Evolutionary conservation across 2,113 vertebrate species (phyloP).

Genomic region (Entomyzon cyanotis): DNA sequence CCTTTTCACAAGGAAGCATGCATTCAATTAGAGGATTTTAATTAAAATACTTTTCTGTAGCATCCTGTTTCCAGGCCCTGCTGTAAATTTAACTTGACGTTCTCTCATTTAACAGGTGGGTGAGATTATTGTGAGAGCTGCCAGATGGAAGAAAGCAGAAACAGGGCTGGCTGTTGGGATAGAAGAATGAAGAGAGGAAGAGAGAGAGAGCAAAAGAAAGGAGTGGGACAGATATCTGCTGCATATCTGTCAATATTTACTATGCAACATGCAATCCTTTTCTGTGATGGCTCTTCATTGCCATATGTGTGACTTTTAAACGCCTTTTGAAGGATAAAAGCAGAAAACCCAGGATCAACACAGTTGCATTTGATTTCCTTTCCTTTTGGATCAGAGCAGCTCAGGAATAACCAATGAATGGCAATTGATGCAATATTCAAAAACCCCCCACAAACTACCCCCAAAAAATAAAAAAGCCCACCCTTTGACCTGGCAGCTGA

Average conservation of each 20-base stretch:
- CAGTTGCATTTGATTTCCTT: constrained; percentile 34
- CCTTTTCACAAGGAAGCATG: constrained; percentile 78
- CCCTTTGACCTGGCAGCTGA: not conserved
- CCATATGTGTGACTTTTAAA: not conserved
- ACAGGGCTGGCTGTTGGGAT: constrained; percentile 40
- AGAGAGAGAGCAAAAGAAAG: constrained; percentile 17
- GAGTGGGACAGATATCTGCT: constrained; percentile 34
- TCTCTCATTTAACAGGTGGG: constrained; percentile 83
- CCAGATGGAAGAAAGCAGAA: constrained; percentile 79
- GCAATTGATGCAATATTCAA: not conserved
- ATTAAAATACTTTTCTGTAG: constrained; percentile 82
- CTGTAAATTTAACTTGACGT: constrained; percentile 83
- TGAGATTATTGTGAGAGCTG: constrained; percentile 81
- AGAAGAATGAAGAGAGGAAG: constrained; percentile 38
- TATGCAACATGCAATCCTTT: not conserved
- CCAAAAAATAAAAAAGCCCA: accelerated
- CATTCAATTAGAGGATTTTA: constrained; percentile 83
- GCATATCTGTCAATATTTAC: constrained; percentile 45
- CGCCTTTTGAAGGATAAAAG: constrained; percentile 44
- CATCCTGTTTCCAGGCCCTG: constrained; percentile 80
- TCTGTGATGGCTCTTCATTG: not conserved
- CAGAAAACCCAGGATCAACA: not conserved
- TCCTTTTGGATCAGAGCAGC: not conserved
- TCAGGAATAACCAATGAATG: not conserved
- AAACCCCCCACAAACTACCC: not conserved